Base-by-base conservation (phyloP, 2,797 vertebrate species). In the Urocyon cinereoargenteus region DNA sequence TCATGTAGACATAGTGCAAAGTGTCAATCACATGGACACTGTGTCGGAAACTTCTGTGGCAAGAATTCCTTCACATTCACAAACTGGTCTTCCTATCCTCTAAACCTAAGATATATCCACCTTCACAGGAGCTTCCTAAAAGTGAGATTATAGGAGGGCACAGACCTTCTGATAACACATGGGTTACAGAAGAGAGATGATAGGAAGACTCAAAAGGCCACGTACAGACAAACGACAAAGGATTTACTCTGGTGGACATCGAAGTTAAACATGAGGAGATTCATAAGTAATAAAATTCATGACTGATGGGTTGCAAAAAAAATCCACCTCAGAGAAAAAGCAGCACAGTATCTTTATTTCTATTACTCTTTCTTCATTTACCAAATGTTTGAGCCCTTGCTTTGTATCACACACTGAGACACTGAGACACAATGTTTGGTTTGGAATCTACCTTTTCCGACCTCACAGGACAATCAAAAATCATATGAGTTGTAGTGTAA, bases 101-200 rank as follows among this genome's bases (percentile, higher is more conserved):
- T 93, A 73, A 24, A 90, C 16, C 26, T 31, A 55, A 2, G 24
- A 78, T 13, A 51, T 40, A 78, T 6, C 3, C 26, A 61, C 9
- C 24, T 5, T 66, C 22, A 22, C 1, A n/a, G 36, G 16, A 66
- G 14, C 92, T 86, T 90, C 18, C 61, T 31, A 36, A 40, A 57
- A 92, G 51, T 51, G 28, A 86, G 36, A 87, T 90, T 94, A 78
- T 1, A 57, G 31, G 70, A 87, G 51, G n/a, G 15, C 59, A 62
- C 12, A 53, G 86, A 77, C 49, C 66, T 87, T 94, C 82, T 85
- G 57, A 75, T n/a, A 36, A 64, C 59, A 53, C 34, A 10, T 86
- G 40, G 62, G 72, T 92, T 77, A 94, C 5, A 85, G 51, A 75
- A 59, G 94, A 78, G 40, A 86, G 84, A 89, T 49, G 64, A n/a